These are phyloP conservation scores for Tanytarsus gracilentus DNA, from an alignment of 2,888 invertebrate species.

Conservation along the genomic window DNA sequence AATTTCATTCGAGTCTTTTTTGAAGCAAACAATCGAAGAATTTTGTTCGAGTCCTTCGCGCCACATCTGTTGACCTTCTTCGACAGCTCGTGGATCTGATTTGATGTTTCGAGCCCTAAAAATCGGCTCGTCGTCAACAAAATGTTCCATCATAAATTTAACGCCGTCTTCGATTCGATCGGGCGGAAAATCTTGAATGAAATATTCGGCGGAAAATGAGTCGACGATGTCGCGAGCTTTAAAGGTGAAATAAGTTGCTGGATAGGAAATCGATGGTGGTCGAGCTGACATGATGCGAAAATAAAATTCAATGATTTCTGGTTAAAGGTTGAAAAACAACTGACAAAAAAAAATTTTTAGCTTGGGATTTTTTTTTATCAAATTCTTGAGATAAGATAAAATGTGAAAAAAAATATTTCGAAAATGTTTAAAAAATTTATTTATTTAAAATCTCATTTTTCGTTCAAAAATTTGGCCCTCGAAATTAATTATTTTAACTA, in stretches of 20 bases:
- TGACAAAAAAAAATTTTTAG: too few species aligned
- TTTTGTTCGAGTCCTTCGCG: not conserved
- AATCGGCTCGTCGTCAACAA: not conserved
- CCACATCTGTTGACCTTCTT: not conserved
- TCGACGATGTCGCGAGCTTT: not conserved
- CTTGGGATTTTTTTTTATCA: too few species aligned
- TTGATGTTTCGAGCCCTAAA: not conserved
- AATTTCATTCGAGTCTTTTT: not conserved
- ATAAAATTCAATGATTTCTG: too few species aligned
- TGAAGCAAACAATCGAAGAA: not conserved
- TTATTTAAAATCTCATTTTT: too few species aligned
- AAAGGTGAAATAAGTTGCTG: not conserved
- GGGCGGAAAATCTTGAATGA: not conserved
- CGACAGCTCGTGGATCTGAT: not conserved
- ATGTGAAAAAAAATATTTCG: too few species aligned
- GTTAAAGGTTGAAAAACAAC: too few species aligned
- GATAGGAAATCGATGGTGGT: not conserved
- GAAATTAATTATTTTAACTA: too few species aligned
- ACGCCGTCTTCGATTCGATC: not conserved
- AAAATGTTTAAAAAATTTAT: too few species aligned
- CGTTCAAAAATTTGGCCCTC: too few species aligned
- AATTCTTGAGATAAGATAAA: too few species aligned
- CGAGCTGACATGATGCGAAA: too few species aligned
- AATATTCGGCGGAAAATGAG: not conserved
- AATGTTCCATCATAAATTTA: constrained; percentile 6